phyloP scores from a whole-genome alignment of 1,140 invertebrate species.

The Lethrus apterus region DNA sequence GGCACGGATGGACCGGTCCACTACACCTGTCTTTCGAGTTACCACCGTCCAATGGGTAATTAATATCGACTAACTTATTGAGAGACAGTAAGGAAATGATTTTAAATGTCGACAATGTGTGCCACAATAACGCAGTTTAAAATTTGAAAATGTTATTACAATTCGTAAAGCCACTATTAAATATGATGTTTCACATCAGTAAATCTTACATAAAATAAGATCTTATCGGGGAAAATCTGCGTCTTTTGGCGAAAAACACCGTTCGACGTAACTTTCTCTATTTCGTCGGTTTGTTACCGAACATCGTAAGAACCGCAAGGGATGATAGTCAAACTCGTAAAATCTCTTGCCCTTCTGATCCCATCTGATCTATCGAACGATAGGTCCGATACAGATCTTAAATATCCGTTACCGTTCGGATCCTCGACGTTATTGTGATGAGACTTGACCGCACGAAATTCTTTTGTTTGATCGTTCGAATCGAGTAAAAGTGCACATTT shows the following conservation, averaged over 20 bases:
- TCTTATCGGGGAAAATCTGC: background rate
- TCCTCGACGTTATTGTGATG: slow-evolving; percentile 9
- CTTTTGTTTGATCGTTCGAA: too few species aligned
- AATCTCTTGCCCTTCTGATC: slow-evolving; percentile 9
- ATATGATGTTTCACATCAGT: background rate
- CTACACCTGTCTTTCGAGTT: slow-evolving; percentile 10
- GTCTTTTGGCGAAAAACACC: background rate
- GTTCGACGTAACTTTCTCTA: slow-evolving; percentile 5
- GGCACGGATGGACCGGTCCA: slow-evolving; percentile 10
- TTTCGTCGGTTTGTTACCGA: background rate
- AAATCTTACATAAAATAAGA: background rate
- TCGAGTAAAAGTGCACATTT: too few species aligned
- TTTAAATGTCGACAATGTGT: slow-evolving; percentile 6
- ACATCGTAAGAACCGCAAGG: slow-evolving; percentile 5
- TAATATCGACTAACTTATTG: too few species aligned
- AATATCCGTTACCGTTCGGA: slow-evolving; percentile 12
- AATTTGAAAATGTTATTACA: background rate
- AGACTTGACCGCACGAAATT: slow-evolving; percentile 8
- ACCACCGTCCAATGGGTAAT: too few species aligned
- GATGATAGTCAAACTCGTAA: slow-evolving; percentile 8
- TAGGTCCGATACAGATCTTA: slow-evolving; percentile 8
- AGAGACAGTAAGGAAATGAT: slow-evolving; percentile 1
- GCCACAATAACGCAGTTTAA: slow-evolving; percentile 3
- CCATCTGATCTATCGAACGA: slow-evolving; percentile 9
- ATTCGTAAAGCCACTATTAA: background rate